Conservation (phyloP, 2,888 invertebrate genomes). For the Horisme vitalbata region DNA sequence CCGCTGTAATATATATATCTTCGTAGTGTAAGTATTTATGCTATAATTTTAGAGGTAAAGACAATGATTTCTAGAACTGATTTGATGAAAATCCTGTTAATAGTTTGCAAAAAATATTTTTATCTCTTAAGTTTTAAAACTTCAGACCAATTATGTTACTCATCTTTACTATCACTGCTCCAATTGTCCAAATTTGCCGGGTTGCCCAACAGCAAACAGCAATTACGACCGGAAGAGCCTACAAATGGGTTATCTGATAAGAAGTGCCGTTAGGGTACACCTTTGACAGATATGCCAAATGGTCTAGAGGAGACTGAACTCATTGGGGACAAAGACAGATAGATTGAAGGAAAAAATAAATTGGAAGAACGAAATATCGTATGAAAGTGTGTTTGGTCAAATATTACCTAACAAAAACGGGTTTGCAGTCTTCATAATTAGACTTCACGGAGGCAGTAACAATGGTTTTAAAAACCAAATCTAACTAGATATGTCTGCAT, state of each 20-base stretch:
- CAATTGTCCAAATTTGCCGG: slow-evolving; percentile 61
- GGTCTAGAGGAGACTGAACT: slow-evolving; percentile 35
- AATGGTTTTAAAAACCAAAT: not conserved
- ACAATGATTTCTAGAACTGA: too few relatives aligned
- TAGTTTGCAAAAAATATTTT: too few relatives aligned
- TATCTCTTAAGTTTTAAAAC: too few relatives aligned
- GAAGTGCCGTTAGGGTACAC: slow-evolving; percentile 48
- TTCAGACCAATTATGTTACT: too few relatives aligned
- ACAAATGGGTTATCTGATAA: slow-evolving; percentile 60
- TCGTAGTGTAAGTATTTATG: too few relatives aligned
- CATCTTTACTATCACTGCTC: slow-evolving; percentile 53
- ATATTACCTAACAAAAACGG: too few relatives aligned
- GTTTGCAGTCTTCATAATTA: too few relatives aligned
- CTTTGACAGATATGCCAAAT: slow-evolving; percentile 51
- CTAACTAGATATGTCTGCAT: slow-evolving; percentile 5
- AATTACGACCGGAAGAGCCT: slow-evolving; percentile 60
- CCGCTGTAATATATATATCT: too few relatives aligned
- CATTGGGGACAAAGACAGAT: slow-evolving; percentile 21
- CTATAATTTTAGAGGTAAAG: too few relatives aligned
- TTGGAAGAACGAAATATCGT: not conserved
- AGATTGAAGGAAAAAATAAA: slow-evolving; percentile 11
- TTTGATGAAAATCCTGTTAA: too few relatives aligned
- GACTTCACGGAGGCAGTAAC: too few relatives aligned
- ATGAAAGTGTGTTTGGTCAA: too few relatives aligned
- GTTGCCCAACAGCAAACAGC: slow-evolving; percentile 42